Conservation (phyloP, 2,888 invertebrate species). For the Chromoteleia sp. region DNA sequence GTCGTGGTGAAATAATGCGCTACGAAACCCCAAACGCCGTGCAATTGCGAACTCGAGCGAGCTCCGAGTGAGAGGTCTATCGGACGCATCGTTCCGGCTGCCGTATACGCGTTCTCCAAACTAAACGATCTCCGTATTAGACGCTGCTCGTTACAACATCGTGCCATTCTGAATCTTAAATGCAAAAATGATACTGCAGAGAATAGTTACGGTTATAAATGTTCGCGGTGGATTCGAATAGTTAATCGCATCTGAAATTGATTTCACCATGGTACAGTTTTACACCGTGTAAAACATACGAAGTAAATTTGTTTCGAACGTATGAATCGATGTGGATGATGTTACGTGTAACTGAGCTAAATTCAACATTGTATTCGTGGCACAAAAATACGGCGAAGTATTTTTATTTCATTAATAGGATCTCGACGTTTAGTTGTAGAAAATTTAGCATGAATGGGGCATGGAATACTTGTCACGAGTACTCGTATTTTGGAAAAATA, state of each 20-base stretch:
- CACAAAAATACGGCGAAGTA: too few species aligned
- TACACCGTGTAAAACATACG: background rate
- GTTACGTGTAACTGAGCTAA: too few species aligned
- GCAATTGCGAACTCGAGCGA: slow-evolving; percentile 40
- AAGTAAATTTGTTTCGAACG: too few species aligned
- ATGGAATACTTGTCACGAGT: too few species aligned
- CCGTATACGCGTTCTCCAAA: slow-evolving; percentile 48
- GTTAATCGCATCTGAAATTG: slow-evolving; percentile 8
- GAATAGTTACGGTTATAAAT: slow-evolving; percentile 31
- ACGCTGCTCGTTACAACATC: slow-evolving; percentile 33
- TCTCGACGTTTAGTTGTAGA: too few species aligned
- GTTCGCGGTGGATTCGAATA: slow-evolving; percentile 1
- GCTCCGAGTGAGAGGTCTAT: slow-evolving; percentile 55
- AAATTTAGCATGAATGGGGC: too few species aligned
- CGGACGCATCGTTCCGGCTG: slow-evolving; percentile 62
- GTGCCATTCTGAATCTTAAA: slow-evolving; percentile 23
- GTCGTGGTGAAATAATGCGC: slow-evolving; percentile 35
- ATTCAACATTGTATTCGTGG: too few species aligned
- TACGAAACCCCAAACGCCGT: slow-evolving; percentile 10
- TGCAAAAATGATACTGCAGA: slow-evolving; percentile 12
- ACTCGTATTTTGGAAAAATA: too few species aligned
- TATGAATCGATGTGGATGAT: too few species aligned
- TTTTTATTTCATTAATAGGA: too few species aligned
- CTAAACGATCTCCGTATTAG: slow-evolving; percentile 49
- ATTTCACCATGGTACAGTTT: background rate